phyloP scores from a whole-genome alignment of 30 jellyfish, hydroid and myxozoan genomes.

The Cassiopea andromeda region DNA sequence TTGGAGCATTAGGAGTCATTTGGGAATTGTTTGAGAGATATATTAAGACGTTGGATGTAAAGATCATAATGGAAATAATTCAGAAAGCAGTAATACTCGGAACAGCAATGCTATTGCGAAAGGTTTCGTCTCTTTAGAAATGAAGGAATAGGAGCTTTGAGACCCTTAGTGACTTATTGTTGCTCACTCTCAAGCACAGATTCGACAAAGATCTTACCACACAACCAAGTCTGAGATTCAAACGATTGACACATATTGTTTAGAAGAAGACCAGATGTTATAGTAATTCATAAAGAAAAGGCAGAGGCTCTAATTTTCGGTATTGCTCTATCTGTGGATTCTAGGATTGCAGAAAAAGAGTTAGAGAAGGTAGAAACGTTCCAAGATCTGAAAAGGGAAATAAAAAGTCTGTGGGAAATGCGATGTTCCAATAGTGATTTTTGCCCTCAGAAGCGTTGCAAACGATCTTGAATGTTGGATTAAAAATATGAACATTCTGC shows the following conservation, averaged over 20 bases:
- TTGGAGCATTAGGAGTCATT: neutral
- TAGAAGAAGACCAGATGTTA: too few species aligned
- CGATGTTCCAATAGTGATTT: neutral
- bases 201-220: too few species aligned
- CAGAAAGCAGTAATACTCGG: too few species aligned
- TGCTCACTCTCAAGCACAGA: too few species aligned
- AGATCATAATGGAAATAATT: too few species aligned
- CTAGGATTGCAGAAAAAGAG: constrained; percentile 14
- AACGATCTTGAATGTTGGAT: neutral
- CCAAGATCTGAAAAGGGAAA: neutral
- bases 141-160: too few species aligned
- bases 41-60: neutral
- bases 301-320: neutral
- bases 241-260: too few species aligned
- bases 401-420: neutral
- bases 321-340: neutral
- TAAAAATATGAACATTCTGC: neutral
- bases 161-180: neutral
- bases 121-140: too few species aligned
- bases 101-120: too few species aligned
- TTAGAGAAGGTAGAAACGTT: constrained; percentile 3
- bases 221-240: too few species aligned
- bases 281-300: neutral
- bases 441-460: neutral
- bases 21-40: neutral